Conservation (phyloP, 2,113 vertebrate species). For the Chamaea fasciata region DNA sequence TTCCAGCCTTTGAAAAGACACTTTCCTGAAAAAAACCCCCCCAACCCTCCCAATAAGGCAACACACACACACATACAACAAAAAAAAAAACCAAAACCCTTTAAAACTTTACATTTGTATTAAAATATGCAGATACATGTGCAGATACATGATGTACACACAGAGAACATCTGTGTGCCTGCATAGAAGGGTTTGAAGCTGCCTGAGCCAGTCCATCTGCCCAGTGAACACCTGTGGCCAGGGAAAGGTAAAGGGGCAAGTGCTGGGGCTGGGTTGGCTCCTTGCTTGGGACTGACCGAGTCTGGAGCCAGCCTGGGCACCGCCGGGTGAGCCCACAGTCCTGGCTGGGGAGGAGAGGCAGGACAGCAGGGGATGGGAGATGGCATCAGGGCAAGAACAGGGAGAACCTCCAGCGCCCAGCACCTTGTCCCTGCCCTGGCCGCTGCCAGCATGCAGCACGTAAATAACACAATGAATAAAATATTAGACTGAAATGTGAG, state of each 20-base stretch:
- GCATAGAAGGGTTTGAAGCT: no score
- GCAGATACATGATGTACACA: background rate
- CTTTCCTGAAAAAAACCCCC: background rate
- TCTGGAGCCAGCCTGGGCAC: background rate
- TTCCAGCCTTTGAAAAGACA: background rate
- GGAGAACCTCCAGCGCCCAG: background rate
- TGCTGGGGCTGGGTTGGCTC: background rate
- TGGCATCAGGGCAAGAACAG: background rate
- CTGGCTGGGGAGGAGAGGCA: background rate
- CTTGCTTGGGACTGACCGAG: accelerated
- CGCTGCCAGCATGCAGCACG: background rate
- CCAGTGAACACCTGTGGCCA: accelerated
- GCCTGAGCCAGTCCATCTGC: accelerated
- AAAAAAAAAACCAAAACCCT: background rate
- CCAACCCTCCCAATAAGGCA: background rate
- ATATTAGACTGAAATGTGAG: conserved; percentile 24
- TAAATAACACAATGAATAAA: conserved; percentile 39
- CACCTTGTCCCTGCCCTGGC: background rate
- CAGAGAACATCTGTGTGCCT: accelerated
- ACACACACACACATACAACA: background rate
- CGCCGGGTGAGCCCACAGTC: no score
- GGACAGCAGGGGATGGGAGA: background rate
- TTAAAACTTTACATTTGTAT: background rate
- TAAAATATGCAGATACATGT: background rate
- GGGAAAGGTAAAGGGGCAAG: background rate